Percentiles rank a stretch among this genome's conserved stretches.
Conservation (phyloP, 1,140 invertebrate genomes). For the Sitobion miscanthi region DNA sequence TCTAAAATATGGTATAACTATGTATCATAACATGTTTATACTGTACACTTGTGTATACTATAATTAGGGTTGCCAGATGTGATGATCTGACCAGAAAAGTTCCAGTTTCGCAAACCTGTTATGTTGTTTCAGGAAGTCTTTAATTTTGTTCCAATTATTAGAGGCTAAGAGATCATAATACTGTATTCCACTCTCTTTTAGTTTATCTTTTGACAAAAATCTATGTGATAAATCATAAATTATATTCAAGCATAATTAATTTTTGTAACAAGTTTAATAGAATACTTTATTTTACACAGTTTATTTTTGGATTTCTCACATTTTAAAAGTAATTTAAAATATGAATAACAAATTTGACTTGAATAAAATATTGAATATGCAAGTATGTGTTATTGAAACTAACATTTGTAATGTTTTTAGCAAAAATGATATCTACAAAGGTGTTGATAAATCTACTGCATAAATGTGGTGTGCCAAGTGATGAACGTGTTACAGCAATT, state of each 20-base stretch:
- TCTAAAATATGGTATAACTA: too few species aligned
- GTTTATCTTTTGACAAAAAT: background rate
- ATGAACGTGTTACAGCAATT: conserved; percentile 27
- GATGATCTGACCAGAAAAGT: background rate
- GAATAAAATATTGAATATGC: background rate
- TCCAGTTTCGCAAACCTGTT: background rate
- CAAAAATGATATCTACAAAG: conserved; percentile 42
- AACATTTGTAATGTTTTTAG: conserved; percentile 19
- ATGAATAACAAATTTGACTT: background rate
- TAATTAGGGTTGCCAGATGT: background rate
- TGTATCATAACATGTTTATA: background rate
- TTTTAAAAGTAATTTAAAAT: background rate
- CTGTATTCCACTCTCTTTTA: background rate
- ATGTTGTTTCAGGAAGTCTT: background rate
- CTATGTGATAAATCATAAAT: background rate
- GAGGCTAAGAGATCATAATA: background rate
- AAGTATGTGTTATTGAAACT: background rate
- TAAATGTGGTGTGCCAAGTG: conserved; percentile 6
- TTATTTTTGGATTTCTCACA: background rate
- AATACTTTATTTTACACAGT: background rate
- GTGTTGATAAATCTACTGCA: conserved; percentile 9
- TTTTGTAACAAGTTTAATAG: background rate
- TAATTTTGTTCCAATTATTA: background rate
- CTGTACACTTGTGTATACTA: background rate
- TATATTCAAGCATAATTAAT: background rate